Conservation (phyloP, 2,888 invertebrate genomes). For the Chydorus sphaericus region DNA sequence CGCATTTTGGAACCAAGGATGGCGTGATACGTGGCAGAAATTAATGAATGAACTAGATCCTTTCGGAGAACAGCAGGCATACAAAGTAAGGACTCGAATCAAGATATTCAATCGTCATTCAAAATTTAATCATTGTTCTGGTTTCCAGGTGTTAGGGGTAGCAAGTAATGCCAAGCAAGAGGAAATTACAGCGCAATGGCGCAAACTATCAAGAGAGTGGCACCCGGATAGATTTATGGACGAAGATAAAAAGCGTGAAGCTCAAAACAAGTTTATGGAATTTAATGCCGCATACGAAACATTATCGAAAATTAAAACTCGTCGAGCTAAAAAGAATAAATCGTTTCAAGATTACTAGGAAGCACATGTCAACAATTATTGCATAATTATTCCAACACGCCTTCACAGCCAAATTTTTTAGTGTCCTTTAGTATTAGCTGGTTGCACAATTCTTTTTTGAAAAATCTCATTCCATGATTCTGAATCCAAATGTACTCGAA, state of each 20-base stretch:
- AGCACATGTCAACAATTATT: background rate
- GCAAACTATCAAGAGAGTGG: slow-evolving; percentile 63
- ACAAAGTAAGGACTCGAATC: slow-evolving; percentile 40
- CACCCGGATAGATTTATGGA: slow-evolving; percentile 87
- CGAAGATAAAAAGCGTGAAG: slow-evolving; percentile 42
- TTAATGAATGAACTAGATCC: slow-evolving; percentile 74
- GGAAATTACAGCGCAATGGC: slow-evolving; percentile 69
- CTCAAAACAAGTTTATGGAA: slow-evolving; percentile 79
- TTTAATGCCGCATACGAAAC: slow-evolving; percentile 86
- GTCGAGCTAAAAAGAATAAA: slow-evolving; percentile 56
- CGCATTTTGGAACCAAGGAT: slow-evolving; percentile 71
- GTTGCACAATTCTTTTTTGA: too few relatives aligned
- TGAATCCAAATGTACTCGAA: too few relatives aligned
- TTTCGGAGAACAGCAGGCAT: slow-evolving; percentile 77
- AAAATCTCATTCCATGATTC: too few relatives aligned
- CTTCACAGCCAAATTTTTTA: too few relatives aligned
- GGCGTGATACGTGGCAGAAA: slow-evolving; percentile 73
- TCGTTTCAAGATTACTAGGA: slow-evolving; percentile 31
- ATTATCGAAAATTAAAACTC: slow-evolving; percentile 64
- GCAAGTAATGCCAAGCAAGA: slow-evolving; percentile 65
- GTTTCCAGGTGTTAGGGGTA: slow-evolving; percentile 49
- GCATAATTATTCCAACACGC: too few relatives aligned
- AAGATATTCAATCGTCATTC: background rate
- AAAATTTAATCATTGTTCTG: background rate
- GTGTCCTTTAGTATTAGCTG: too few relatives aligned